Evolutionary conservation across 2,888 invertebrate genomes (phyloP).

Genomic region (Uloborus plumipes): DNA sequence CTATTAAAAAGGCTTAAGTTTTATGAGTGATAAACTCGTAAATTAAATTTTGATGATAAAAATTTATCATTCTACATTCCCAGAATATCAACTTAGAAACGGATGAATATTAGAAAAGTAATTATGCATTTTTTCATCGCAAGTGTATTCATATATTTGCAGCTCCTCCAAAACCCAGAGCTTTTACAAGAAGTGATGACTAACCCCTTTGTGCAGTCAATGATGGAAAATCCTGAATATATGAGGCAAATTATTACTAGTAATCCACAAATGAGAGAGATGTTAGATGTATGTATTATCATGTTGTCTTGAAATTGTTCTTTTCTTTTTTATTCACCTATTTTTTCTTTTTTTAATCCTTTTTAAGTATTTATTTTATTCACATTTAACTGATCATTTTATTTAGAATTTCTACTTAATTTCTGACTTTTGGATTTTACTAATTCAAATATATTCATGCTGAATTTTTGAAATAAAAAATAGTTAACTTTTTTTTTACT

Average conservation of each 20-base stretch:
- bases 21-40: too few species aligned
- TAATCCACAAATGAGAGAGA: constrained; percentile 97
- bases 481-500: too few species aligned
- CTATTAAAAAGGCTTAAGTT: too few species aligned
- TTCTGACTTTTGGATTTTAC: too few species aligned
- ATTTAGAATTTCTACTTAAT: too few species aligned
- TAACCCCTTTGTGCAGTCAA: constrained; percentile 92
- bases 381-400: too few species aligned
- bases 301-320: background rate
- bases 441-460: too few species aligned
- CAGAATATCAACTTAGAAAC: too few species aligned
- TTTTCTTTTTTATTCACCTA: background rate
- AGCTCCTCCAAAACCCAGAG: constrained; percentile 87
- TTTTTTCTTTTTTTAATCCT: background rate
- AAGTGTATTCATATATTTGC: constrained; percentile 15
- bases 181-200: constrained; percentile 91
- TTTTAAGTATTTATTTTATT: background rate
- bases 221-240: constrained; percentile 96
- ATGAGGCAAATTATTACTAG: constrained; percentile 91
- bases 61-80: too few species aligned
- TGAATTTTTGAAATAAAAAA: too few species aligned
- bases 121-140: background rate
- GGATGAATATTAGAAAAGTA: too few species aligned
- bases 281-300: constrained; percentile 77
- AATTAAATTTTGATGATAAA: too few species aligned